Evolutionary conservation across 2,113 vertebrate species (phyloP).

Genomic region (Protobothrops mucrosquamatus): DNA sequence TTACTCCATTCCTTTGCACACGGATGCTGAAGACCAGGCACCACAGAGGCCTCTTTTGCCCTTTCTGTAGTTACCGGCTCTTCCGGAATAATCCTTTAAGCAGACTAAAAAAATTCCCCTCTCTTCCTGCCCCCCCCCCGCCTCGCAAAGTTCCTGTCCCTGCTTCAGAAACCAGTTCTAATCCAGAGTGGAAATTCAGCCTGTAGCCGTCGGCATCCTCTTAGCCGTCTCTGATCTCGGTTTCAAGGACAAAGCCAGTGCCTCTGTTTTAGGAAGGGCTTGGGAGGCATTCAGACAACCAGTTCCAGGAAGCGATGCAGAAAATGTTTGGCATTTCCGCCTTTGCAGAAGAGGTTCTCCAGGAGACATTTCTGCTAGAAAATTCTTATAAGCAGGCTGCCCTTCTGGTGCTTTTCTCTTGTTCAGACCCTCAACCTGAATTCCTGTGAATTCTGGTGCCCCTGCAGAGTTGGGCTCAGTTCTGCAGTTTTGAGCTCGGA

Average conservation of each 20-base stretch:
- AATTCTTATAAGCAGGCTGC: neutral
- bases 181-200: neutral
- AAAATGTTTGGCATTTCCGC: neutral
- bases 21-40: neutral
- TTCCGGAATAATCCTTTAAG: slow-evolving; percentile 11
- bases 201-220: neutral
- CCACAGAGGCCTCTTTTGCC: neutral
- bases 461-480: neutral
- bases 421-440: neutral
- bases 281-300: neutral
- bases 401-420: neutral
- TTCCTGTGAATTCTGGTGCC: neutral
- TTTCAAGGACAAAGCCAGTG: neutral
- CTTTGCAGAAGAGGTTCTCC: neutral
- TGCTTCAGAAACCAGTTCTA: neutral
- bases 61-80: neutral
- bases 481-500: neutral
- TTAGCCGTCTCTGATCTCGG: neutral
- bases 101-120: neutral
- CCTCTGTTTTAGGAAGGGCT: neutral
- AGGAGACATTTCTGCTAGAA: neutral
- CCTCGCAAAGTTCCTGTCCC: neutral
- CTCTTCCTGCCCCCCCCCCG: neutral
- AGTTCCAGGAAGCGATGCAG: neutral
- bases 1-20: neutral